A percentile compares a stretch with the other conserved stretches of the same genome.
Evolutionary conservation across 2,888 invertebrate genomes (phyloP).

Genomic region (Pollenia labialis): DNA sequence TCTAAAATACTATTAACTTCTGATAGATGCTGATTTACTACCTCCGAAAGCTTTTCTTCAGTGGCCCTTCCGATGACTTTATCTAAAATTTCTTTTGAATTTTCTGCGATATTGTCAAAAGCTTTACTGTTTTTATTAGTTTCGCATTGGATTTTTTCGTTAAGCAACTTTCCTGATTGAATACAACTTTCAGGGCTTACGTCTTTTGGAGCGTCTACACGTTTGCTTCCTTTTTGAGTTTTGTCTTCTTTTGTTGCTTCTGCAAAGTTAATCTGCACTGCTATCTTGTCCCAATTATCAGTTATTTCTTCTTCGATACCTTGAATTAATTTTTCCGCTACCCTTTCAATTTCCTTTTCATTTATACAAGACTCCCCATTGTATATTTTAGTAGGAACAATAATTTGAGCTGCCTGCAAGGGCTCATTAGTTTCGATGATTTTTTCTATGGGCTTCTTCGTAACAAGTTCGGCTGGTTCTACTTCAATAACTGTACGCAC

Average conservation of each 20-base stretch:
- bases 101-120: too few relatives aligned
- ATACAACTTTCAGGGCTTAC: slow-evolving; percentile 7
- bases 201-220: background rate
- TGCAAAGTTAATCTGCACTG: background rate
- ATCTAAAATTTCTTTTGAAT: background rate
- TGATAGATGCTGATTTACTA: slow-evolving; percentile 80
- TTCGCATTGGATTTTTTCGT: background rate
- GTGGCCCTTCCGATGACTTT: slow-evolving; percentile 35
- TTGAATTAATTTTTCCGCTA: slow-evolving; percentile 48
- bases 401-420: slow-evolving; percentile 60
- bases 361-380: slow-evolving; percentile 67
- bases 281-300: slow-evolving; percentile 50
- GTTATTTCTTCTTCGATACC: slow-evolving; percentile 59
- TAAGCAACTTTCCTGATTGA: background rate
- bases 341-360: slow-evolving; percentile 48
- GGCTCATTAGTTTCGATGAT: slow-evolving; percentile 47
- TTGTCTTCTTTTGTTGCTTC: background rate
- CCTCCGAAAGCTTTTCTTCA: slow-evolving; percentile 76
- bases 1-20: slow-evolving; percentile 81
- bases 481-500: slow-evolving; percentile 81
- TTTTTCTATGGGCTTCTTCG: slow-evolving; percentile 78
- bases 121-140: too few relatives aligned
- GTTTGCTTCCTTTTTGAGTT: background rate
- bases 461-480: slow-evolving; percentile 80
- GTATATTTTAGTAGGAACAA: slow-evolving; percentile 29